phyloP scores from a whole-genome alignment of 2,797 vertebrate genomes.

The Borostomias antarcticus region DNA sequence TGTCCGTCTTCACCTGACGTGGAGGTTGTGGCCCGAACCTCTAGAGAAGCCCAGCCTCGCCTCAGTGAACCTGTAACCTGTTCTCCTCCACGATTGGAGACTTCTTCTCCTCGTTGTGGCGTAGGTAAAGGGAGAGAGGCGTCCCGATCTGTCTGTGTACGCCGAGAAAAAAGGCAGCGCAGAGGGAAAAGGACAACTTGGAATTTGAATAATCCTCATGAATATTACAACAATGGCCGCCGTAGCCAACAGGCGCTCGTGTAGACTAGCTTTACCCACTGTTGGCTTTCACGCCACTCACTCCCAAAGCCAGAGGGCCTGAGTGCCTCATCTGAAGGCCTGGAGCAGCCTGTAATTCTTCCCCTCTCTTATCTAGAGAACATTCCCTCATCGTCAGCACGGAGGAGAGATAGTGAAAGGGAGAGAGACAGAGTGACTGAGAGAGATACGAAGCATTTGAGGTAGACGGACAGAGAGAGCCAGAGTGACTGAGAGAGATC shows the following conservation, averaged over 20 bases:
- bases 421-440: neutral
- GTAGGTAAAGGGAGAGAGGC: neutral
- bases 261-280: slow-evolving; percentile 30
- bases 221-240: slow-evolving; percentile 52
- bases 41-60: too few species aligned
- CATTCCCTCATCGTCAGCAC: neutral
- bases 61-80: too few species aligned
- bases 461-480: neutral
- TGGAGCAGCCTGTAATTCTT: neutral
- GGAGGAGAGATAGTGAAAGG: neutral
- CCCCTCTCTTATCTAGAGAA: neutral
- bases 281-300: slow-evolving; percentile 21
- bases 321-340: neutral
- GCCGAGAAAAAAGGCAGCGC: neutral
- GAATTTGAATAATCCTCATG: slow-evolving; percentile 56
- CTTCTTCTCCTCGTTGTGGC: slow-evolving; percentile 21
- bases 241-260: slow-evolving; percentile 4
- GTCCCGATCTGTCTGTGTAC: slow-evolving; percentile 1
- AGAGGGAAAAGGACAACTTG: slow-evolving; percentile 39
- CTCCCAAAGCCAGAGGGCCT: neutral
- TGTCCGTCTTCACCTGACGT: too few species aligned
- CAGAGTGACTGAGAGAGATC: neutral
- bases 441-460: neutral
- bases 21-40: too few species aligned
- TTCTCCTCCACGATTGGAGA: neutral